Evolutionary conservation across 2,113 vertebrate genomes (phyloP), one percentile per base, ranked within the genome.

Genomic region (Spermophilus dauricus): DNA sequence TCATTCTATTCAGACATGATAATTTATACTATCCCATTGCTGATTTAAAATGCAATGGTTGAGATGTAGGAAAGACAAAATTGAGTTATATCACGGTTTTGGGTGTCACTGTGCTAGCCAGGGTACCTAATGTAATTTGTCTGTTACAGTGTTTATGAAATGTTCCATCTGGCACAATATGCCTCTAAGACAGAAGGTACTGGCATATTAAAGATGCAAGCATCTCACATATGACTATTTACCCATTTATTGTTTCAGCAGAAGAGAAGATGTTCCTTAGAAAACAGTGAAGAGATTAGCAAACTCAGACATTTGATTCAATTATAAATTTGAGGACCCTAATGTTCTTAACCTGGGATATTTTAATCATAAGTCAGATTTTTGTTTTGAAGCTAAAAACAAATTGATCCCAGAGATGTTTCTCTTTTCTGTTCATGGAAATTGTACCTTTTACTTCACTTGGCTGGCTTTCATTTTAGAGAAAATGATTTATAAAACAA

Each of bases 131-230:
- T 77, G 73, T 81, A 96, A 98, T 98, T 98, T 98, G 96, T 98
- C 97, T 97, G 72, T 89, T 97, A 94, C 17, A 80, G 80, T 95
- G 56, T 94, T 98, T 97, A 96, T 97, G 97, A 97, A 96, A 81
- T 53, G 88, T 53, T 72, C 53, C 98, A 98, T 98, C 98, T 98
- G 98, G 95, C 95, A 97, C 94, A 85, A 92, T 84, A 63, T 95
- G 94, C 97, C 93, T 96, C 93, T 77, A 88, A 98, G 98, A 97
- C 96, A 98, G 91, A 98, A 98, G 95, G 97, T 98, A 91, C 94
- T 98, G 98, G 97, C 96, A 97, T 97, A 97, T 88, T 98, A 98
- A 98, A 97, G 92, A 98, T 97, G 48, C 45, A 83, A 97, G 76
- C 58, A 96, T 94, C 51, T 95, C 96, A 93, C 91, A 88, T 96